Evolutionary conservation across 2,888 invertebrate genomes (phyloP).

Genomic region (Agriopis marginaria): DNA sequence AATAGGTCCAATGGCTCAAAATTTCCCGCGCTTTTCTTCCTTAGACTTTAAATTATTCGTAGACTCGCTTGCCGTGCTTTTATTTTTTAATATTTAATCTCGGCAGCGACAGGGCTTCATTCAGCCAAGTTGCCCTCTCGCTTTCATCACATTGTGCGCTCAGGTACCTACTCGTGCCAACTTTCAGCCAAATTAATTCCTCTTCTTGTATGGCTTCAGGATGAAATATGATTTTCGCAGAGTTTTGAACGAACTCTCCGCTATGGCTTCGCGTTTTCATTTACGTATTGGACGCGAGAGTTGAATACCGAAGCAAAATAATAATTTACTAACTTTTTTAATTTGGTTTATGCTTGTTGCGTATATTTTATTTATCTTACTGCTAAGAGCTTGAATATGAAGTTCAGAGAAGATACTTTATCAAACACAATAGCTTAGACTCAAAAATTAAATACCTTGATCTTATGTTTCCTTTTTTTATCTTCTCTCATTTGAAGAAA

Average conservation of each 20-base stretch:
- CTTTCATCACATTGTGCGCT: constrained; percentile 81
- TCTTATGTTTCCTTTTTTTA: too few relatives aligned
- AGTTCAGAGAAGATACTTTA: too few relatives aligned
- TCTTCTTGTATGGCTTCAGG: constrained; percentile 75
- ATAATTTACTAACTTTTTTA: neutral
- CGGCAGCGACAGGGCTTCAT: constrained; percentile 74
- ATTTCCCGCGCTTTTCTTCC: constrained; percentile 37
- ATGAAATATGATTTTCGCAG: constrained; percentile 79
- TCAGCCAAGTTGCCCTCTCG: constrained; percentile 76
- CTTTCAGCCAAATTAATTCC: constrained; percentile 83
- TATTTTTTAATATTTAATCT: constrained; percentile 77
- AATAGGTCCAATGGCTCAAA: neutral
- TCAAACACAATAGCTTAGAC: too few relatives aligned
- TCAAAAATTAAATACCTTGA: too few relatives aligned
- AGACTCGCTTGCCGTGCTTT: constrained; percentile 40
- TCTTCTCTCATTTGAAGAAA: too few relatives aligned
- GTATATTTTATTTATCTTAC: neutral
- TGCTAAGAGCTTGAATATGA: neutral
- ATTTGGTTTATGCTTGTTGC: neutral
- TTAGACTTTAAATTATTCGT: neutral
- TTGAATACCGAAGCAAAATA: constrained; percentile 34
- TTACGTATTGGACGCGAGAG: constrained; percentile 47
- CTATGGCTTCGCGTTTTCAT: constrained; percentile 69
- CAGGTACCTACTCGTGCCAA: constrained; percentile 61
- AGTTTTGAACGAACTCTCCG: constrained; percentile 67